Evolutionary conservation across 1,140 invertebrate genomes (phyloP), one percentile per base, ranked within the genome.

Genomic region (Macrobrachium rosenbergii): DNA sequence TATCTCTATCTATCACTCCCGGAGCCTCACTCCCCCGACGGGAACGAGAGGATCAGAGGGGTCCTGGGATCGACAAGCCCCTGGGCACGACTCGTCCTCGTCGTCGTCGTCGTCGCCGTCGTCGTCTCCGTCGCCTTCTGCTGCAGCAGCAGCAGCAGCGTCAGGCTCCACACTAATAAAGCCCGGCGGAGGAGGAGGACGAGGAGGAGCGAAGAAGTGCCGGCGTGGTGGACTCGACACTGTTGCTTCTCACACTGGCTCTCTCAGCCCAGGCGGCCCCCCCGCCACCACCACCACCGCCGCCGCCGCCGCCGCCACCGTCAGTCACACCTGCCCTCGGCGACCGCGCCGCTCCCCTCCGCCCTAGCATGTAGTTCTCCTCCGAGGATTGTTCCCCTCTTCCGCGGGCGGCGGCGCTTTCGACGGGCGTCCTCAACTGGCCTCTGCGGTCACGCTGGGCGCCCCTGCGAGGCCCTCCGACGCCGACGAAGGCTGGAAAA

Each of bases 201-300:
- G 60, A 19, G 79, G 62, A 80, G 59, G 14, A 17, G 78, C 21
- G 16, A 58, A 21, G 82, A n/a, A n/a, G n/a, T n/a, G n/a, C n/a
- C 21, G 72, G 28, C 73, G 72, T 17, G 59, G 45, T 60, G 73
- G 60, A 28, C 21, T 64, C 45, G 59, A 60, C 82, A 76, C 82
- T 75, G 82, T 37, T 76, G 82, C 82, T 60, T 83, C 82, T 76
- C 82, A 83, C 72, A 83, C 82, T 83, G 37, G 64, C 82, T 60
- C n/a, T n/a, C n/a, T n/a, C 58, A 59, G 52, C 59, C 58, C 19
- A 28, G n/a, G 43, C 28, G 2, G 63, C n/a, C 72, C 0, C 6
- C 72, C 37, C 72, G 14, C 52, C 7, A 7, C n/a, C 12, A 23
- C 12, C 52, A 8, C 12, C 52, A 7, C 28, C 28, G 28, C 28